Percentiles rank a stretch among this genome's conserved stretches.
Conservation (phyloP, 2,113 vertebrate species). For the Colaptes auratus region DNA sequence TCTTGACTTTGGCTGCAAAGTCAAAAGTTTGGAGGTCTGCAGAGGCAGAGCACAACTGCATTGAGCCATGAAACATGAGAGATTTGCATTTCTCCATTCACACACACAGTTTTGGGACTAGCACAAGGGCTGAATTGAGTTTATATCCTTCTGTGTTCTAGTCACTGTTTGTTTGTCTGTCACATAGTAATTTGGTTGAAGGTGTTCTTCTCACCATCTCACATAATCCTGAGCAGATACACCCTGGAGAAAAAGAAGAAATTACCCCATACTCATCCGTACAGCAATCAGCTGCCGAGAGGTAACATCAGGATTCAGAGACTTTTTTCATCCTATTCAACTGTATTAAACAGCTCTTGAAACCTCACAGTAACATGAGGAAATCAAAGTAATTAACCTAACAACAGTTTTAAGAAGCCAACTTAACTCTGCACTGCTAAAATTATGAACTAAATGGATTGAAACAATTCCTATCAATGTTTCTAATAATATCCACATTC, state of each 20-base stretch:
- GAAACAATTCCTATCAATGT: background rate
- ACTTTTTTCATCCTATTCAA: background rate
- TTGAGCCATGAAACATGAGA: background rate
- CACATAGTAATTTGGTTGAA: background rate
- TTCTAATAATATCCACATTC: background rate
- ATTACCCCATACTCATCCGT: background rate
- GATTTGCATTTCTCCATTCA: background rate
- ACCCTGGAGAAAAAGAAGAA: background rate
- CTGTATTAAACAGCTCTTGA: conserved; percentile 19
- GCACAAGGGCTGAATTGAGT: background rate
- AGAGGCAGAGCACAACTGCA: background rate
- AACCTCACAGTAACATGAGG: background rate
- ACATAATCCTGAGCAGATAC: background rate
- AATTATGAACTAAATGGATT: conserved; percentile 53
- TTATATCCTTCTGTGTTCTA: background rate
- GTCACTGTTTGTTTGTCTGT: background rate
- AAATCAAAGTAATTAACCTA: conserved; percentile 33
- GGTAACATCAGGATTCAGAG: background rate
- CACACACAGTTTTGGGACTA: background rate
- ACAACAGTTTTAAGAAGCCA: conserved; percentile 14
- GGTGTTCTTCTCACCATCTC: background rate
- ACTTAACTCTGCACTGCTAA: background rate
- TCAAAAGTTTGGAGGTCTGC: background rate
- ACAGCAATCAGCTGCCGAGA: background rate
- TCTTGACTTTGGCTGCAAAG: background rate